Evolutionary conservation across 2,113 vertebrate species (phyloP).

Genomic region (Pseudopipra pipra): DNA sequence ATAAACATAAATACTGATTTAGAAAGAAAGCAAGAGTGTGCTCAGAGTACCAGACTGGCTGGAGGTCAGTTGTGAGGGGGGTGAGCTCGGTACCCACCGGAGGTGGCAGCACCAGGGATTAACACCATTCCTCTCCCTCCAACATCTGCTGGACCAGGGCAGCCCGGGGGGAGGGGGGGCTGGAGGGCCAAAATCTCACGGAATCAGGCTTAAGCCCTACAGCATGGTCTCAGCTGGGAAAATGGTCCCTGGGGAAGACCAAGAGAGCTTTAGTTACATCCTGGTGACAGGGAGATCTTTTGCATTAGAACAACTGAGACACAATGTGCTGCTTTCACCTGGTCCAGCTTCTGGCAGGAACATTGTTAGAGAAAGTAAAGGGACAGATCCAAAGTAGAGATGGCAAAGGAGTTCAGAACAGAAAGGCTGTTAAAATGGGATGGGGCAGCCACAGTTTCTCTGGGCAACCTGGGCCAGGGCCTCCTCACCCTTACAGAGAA

Average conservation of each 20-base stretch:
- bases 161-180: not conserved
- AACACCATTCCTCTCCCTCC: not conserved
- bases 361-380: not conserved
- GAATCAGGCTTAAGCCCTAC: not conserved
- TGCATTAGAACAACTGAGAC: accelerated
- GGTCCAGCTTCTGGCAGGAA: not conserved
- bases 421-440: not conserved
- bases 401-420: not conserved
- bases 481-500: not conserved
- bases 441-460: not conserved
- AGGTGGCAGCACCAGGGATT: accelerated
- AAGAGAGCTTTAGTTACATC: not conserved
- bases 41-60: accelerated
- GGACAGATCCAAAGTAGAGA: not conserved
- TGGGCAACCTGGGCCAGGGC: not conserved
- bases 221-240: not conserved
- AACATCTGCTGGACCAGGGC: not conserved
- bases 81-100: not conserved
- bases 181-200: not conserved
- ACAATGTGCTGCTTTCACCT: accelerated
- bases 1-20: accelerated
- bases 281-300: not conserved
- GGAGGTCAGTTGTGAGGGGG: not conserved
- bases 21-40: not conserved
- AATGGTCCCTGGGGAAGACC: not conserved